Conservation (phyloP, 1,140 invertebrate genomes). For the Drosophila albomicans region DNA sequence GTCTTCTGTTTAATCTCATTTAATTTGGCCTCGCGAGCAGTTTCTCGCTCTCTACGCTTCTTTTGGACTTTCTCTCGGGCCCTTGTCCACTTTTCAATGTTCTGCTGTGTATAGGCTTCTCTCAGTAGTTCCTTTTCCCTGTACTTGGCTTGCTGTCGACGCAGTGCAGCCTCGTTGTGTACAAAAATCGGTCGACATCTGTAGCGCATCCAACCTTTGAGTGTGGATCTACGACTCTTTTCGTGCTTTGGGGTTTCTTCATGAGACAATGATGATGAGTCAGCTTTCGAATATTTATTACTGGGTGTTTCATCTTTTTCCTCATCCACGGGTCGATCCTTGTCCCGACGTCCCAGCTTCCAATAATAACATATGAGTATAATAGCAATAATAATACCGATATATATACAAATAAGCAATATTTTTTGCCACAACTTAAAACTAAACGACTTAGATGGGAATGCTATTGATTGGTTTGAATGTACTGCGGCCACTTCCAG, state of each 20-base stretch:
- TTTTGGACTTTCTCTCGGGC: conserved; percentile 32
- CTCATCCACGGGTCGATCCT: no score
- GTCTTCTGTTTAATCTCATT: not conserved
- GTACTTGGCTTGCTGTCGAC: conserved; percentile 19
- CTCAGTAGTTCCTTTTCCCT: conserved; percentile 16
- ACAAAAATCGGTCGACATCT: conserved; percentile 47
- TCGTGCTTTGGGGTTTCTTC: not conserved
- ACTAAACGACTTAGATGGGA: not conserved
- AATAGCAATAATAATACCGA: conserved; percentile 8
- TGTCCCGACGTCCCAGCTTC: not conserved
- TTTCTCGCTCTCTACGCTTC: not conserved
- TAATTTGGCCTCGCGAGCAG: not conserved
- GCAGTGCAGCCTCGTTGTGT: conserved; percentile 44
- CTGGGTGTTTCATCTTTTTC: not conserved
- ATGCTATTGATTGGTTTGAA: not conserved
- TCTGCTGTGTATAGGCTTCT: conserved; percentile 23
- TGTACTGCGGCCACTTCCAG: not conserved
- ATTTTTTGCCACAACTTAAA: conserved; percentile 24
- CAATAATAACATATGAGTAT: not conserved
- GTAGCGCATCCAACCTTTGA: conserved; percentile 37
- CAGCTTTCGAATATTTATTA: not conserved
- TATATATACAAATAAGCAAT: conserved; percentile 1
- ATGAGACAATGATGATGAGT: not conserved
- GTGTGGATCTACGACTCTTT: not conserved
- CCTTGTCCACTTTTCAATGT: conserved; percentile 50